Base-by-base conservation (phyloP, 2,888 invertebrate species). In the Baccha elongata region DNA sequence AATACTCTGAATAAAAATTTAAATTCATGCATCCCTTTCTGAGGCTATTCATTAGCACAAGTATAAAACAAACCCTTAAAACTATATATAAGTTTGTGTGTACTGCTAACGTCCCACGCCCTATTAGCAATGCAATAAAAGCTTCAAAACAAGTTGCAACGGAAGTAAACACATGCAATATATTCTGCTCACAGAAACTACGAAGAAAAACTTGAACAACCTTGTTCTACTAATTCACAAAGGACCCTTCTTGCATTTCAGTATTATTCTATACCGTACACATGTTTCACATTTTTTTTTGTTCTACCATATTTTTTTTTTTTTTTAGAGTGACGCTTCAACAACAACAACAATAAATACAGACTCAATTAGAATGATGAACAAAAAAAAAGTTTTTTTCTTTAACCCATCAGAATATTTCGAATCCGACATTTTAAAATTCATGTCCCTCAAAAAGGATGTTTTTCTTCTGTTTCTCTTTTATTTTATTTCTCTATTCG, bases 151-250 rank as follows among this genome's bases (percentile, higher is more conserved):
- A 40, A 40, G 13, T 40, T 40, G 37, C 37, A 40, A 6, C 37
- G 37, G 13, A 40, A 40, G 13, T 40, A 13, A 40, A 40, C 2
- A n/a, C 13, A 40, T n/a, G 13, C 37, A 13, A 40, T 40, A 13
- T n/a, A 13, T 37, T 40, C 13, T 5, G 37, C 37, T 40, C 13
- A 13, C 37, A 40, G 13, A 29, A 50, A 23, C 35, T 35, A 1
- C n/a, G 6, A n/a, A 26, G 50, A 13, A 50, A 26, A 53, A 53
- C 35, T 53, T 53, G 7, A 53, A 32, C 53, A 32, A 17, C 35
- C 11, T 53, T 32, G 53, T 35, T 32, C 53, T 53, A 35, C 53
- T 53, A 53, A 53, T 35, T 53, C 53, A 53, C 53, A 53, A 35
- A 53, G 35, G 53, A 53, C 32, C 4, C 53, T 35, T 29, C 17